Conservation (phyloP, 2,113 vertebrate genomes). For the Panthera uncia region DNA sequence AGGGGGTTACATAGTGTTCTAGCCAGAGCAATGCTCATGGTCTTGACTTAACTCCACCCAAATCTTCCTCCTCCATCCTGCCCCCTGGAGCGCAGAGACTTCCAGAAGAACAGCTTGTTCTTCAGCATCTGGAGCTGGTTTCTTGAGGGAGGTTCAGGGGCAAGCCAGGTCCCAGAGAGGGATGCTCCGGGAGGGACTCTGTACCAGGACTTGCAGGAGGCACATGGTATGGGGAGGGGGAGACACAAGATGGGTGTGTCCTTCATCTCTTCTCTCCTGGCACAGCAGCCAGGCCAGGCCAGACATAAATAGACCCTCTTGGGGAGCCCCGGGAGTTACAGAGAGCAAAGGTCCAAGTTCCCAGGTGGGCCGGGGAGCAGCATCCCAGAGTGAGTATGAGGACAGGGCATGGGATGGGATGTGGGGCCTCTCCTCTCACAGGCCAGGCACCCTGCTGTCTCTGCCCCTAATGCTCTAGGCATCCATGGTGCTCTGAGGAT, state of each 20-base stretch:
- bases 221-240: not conserved
- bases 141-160: conserved; percentile 70
- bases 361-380: not conserved
- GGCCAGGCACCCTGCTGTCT: not conserved
- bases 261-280: not conserved
- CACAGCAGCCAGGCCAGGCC: not conserved
- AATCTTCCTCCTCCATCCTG: conserved; percentile 40
- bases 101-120: conserved; percentile 79
- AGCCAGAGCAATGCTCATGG: conserved; percentile 54
- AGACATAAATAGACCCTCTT: not conserved
- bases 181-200: not conserved
- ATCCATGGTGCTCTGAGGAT: not conserved
- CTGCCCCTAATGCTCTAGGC: not conserved
- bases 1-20: conserved; percentile 47
- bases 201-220: not conserved
- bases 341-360: not conserved
- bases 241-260: not conserved
- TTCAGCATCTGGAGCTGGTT: conserved; percentile 74
- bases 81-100: conserved; percentile 43
- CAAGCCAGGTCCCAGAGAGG: conserved; percentile 54
- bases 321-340: not conserved
- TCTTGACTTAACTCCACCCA: conserved; percentile 66
- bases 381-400: not conserved
- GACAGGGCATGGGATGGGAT: not conserved
- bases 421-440: not conserved